phyloP scores from a whole-genome alignment of 1,140 invertebrate genomes.

The Tachypleus tridentatus region DNA sequence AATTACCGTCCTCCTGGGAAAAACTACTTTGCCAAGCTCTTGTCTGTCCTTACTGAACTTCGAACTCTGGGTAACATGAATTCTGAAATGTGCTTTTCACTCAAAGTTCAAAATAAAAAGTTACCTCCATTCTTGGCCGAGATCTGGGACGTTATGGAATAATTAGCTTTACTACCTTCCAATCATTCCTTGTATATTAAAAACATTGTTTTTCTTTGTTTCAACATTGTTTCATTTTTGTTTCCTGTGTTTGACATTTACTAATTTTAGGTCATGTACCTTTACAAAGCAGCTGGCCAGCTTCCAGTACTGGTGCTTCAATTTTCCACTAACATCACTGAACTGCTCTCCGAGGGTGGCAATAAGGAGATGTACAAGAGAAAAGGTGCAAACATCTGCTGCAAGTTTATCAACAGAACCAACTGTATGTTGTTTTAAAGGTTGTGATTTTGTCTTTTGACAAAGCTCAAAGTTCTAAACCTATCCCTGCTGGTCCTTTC shows the following conservation, averaged over 20 bases:
- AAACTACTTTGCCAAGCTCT: slow-evolving; percentile 70
- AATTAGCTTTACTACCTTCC: slow-evolving; percentile 3
- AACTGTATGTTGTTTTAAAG: no score
- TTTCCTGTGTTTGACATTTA: slow-evolving; percentile 24
- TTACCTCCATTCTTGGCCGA: slow-evolving; percentile 87
- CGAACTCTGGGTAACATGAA: slow-evolving; percentile 91
- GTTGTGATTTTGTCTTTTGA: no score
- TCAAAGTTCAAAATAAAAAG: slow-evolving; percentile 89
- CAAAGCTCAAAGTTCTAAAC: no score
- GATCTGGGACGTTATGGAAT: slow-evolving; percentile 72
- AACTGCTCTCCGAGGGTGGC: no score
- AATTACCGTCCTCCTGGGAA: slow-evolving; percentile 54
- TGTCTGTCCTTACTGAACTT: slow-evolving; percentile 84
- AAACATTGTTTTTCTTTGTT: slow-evolving; percentile 1
- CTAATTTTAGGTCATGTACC: no score
- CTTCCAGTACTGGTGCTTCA: no score
- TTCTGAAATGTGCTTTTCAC: slow-evolving; percentile 87
- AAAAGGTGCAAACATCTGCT: no score
- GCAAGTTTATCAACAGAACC: no score
- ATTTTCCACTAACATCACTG: no score
- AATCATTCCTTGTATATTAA: not conserved
- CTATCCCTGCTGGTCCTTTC: no score
- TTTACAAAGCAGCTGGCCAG: no score
- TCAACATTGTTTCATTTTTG: not conserved
- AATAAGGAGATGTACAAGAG: no score